phyloP scores from a whole-genome alignment of 2,888 invertebrate species.

The Phasia obesa region DNA sequence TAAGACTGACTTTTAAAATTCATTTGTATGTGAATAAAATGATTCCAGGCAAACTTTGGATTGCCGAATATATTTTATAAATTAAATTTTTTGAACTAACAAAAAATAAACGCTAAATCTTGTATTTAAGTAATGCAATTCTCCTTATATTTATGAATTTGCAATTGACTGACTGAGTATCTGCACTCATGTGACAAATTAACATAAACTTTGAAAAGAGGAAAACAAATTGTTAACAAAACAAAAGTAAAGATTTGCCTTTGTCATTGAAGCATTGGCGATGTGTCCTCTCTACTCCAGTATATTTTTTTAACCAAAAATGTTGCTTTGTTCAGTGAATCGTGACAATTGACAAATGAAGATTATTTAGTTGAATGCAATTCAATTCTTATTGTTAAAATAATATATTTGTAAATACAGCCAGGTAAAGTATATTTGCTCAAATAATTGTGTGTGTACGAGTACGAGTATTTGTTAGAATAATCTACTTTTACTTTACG shows the following conservation, averaged over 20 bases:
- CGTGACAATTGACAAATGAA: constrained; percentile 26
- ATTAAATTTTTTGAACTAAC: no score
- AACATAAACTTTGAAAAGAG: constrained; percentile 17
- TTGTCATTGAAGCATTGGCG: constrained; percentile 20
- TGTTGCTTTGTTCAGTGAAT: constrained; percentile 50
- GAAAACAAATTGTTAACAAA: not conserved
- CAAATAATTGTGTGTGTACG: no score
- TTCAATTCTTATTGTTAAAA: constrained; percentile 1
- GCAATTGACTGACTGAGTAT: constrained; percentile 16
- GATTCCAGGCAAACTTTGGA: no score
- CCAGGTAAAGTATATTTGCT: not conserved
- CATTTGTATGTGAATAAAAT: no score
- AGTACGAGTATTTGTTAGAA: no score
- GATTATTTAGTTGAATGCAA: not conserved
- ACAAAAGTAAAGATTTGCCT: constrained; percentile 24
- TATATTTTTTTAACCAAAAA: constrained; percentile 9
- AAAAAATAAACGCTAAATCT: no score
- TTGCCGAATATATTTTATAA: no score
- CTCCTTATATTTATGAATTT: not conserved
- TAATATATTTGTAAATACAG: not conserved
- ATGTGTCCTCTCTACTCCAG: constrained; percentile 21
- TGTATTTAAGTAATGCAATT: not conserved
- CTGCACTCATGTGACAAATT: constrained; percentile 52
- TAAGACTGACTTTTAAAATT: no score
- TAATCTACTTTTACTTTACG: no score